Conservation (phyloP, 1,140 invertebrate species). For the Cataglyphis hispanica region DNA sequence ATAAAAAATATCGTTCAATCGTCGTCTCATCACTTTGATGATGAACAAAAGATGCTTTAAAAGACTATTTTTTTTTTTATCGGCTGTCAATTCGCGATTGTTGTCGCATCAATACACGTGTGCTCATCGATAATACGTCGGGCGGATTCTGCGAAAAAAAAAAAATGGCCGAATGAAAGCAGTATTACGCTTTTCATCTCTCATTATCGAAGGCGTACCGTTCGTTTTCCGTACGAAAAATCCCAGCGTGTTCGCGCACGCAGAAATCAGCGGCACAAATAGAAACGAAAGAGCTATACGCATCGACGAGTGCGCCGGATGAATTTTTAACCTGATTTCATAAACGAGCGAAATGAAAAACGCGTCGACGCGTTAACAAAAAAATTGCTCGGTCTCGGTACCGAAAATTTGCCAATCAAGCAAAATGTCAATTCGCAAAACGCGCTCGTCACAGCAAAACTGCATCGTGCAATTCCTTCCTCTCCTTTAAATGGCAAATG, state of each 20-base stretch:
- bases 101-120: neutral
- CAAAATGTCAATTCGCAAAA: constrained; percentile 43
- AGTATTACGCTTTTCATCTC: constrained; percentile 7
- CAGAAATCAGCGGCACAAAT: constrained; percentile 43
- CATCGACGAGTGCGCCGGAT: constrained; percentile 38
- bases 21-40: neutral
- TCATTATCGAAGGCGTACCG: constrained; percentile 12
- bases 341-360: constrained; percentile 60
- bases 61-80: neutral
- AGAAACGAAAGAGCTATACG: constrained; percentile 28
- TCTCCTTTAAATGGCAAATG: neutral
- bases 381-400: constrained; percentile 31
- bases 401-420: constrained; percentile 54
- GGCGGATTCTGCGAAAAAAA: neutral
- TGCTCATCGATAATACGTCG: neutral
- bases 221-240: constrained; percentile 31
- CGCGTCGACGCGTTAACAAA: constrained; percentile 55
- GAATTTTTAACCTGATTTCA: constrained; percentile 60
- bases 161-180: neutral
- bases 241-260: neutral
- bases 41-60: constrained; percentile 5
- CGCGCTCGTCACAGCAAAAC: neutral
- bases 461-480: constrained; percentile 2
- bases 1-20: constrained; percentile 8
- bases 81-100: constrained; percentile 23